Conservation (phyloP, 2,888 invertebrate species). For the Polyploca ridens region DNA sequence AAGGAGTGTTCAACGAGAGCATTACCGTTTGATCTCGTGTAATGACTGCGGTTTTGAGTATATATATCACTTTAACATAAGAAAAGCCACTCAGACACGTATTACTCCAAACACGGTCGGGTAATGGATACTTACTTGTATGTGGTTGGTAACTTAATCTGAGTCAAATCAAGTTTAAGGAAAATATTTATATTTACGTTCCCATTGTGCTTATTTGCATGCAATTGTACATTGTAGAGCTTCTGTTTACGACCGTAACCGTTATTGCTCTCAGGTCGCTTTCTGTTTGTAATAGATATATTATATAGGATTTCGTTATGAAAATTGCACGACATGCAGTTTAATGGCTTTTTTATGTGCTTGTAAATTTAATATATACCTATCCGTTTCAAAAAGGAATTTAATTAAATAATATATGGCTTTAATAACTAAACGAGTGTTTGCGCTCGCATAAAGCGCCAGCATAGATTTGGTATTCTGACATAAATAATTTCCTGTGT, state of each 20-base stretch:
- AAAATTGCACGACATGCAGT: not conserved
- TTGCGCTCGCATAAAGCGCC: not conserved
- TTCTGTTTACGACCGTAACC: not conserved
- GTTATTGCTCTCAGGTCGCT: not conserved
- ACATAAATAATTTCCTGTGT: slow-evolving; percentile 8
- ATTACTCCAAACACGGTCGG: slow-evolving; percentile 23
- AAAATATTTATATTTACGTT: not conserved
- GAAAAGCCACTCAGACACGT: slow-evolving; percentile 44
- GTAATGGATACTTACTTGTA: not conserved
- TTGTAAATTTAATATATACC: not conserved
- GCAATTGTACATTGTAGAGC: not conserved
- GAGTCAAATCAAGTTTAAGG: not conserved
- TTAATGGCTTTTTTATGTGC: not conserved
- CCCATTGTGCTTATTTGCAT: not conserved
- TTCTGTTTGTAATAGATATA: not conserved
- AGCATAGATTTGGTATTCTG: not conserved
- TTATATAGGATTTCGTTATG: not conserved
- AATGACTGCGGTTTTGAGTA: slow-evolving; percentile 55
- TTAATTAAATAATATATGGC: not conserved
- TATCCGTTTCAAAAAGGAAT: not conserved
- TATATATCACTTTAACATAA: slow-evolving; percentile 49
- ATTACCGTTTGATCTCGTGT: slow-evolving; percentile 62
- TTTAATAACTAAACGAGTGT: not conserved
- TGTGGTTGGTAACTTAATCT: slow-evolving; percentile 1
- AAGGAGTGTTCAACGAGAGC: slow-evolving; percentile 30